Conservation (phyloP, 2,888 invertebrate species). For the Toxonevra muliebris region DNA sequence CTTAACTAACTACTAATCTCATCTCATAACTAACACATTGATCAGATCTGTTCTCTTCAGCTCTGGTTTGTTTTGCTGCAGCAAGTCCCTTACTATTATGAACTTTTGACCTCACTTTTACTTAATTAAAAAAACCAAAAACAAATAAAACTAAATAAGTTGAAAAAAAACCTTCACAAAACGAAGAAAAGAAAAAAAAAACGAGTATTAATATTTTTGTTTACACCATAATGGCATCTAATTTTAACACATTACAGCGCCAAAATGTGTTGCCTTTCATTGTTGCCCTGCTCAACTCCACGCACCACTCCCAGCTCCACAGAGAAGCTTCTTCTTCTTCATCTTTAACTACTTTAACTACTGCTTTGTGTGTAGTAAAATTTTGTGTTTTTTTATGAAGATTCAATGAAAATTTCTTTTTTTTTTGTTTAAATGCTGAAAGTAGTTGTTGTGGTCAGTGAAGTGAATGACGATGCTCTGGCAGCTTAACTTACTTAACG, state of each 20-base stretch:
- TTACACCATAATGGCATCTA: neutral
- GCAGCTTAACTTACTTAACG: slow-evolving; percentile 40
- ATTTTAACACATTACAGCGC: no score
- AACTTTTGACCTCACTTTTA: slow-evolving; percentile 15
- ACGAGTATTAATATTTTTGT: neutral
- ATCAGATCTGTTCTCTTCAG: no score
- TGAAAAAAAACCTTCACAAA: neutral
- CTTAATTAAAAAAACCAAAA: slow-evolving; percentile 4
- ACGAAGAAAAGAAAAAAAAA: neutral
- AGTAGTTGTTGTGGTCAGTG: slow-evolving; percentile 41
- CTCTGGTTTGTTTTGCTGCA: no score
- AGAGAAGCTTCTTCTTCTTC: no score
- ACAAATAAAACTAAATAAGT: neutral
- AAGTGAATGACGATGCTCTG: slow-evolving; percentile 37
- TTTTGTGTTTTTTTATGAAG: slow-evolving; percentile 9
- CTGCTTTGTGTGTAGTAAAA: neutral
- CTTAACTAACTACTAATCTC: no score
- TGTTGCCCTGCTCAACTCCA: no score
- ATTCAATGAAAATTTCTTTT: slow-evolving; percentile 14
- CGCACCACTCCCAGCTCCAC: no score
- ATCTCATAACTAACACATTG: no score
- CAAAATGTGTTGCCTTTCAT: no score
- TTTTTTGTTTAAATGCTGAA: slow-evolving; percentile 20
- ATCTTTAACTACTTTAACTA: no score
- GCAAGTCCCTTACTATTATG: neutral